A percentile compares a stretch with the other conserved stretches of the same genome.
Conservation (phyloP, 2,797 vertebrate species). For the Hyperoplus immaculatus region DNA sequence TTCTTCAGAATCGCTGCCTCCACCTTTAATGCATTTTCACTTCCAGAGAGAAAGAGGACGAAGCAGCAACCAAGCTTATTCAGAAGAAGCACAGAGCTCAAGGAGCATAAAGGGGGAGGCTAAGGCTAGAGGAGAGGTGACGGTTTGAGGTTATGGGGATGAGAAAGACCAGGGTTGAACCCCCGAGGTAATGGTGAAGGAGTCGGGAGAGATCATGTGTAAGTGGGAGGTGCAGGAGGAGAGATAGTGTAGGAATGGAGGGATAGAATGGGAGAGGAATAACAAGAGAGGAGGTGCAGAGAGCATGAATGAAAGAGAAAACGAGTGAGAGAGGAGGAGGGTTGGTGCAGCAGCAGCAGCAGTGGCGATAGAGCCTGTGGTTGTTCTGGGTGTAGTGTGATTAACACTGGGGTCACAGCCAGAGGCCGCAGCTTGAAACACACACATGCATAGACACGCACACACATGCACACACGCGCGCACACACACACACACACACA, state of each 20-base stretch:
- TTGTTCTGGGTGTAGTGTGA: constrained; percentile 76
- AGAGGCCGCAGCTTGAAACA: constrained; percentile 73
- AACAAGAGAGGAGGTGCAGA: constrained; percentile 25
- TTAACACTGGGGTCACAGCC: constrained; percentile 81
- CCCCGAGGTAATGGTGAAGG: constrained; percentile 53
- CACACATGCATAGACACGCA: constrained; percentile 41
- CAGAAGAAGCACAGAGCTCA: constrained; percentile 27
- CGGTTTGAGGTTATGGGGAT: constrained; percentile 54
- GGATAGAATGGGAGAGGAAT: constrained; percentile 18
- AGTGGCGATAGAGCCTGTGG: constrained; percentile 64
- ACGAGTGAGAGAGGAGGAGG: constrained; percentile 32
- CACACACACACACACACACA: constrained; percentile 39
- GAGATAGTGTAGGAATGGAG: constrained; percentile 23
- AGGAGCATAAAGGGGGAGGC: constrained; percentile 26
- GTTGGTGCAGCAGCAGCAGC: constrained; percentile 41
- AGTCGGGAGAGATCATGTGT: constrained; percentile 36
- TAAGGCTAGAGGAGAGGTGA: constrained; percentile 43
- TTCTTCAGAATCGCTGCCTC: too few species aligned
- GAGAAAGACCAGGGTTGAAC: constrained; percentile 36
- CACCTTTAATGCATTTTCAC: constrained; percentile 56
- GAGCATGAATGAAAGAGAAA: constrained; percentile 54
- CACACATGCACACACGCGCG: constrained; percentile 22
- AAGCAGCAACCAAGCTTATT: constrained; percentile 36
- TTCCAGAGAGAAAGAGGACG: constrained; percentile 39
- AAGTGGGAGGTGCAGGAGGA: constrained; percentile 34